Base-by-base conservation (phyloP, 1,140 invertebrate species). In the Cardiocondyla obscurior region DNA sequence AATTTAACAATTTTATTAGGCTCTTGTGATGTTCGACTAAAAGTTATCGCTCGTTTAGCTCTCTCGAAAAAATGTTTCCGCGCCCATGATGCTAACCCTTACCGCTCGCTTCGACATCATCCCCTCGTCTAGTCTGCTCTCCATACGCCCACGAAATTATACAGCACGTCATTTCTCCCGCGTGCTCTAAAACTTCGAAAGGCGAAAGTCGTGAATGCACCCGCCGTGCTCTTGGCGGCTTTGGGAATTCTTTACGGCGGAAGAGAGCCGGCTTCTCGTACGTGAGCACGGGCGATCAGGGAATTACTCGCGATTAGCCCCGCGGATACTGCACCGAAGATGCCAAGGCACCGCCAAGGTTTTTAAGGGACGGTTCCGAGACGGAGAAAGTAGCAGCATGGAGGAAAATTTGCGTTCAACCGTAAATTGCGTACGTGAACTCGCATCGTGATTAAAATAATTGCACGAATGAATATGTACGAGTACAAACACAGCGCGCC, bases 121-220 rank as follows among this genome's bases (percentile, higher is more conserved):
- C 55, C 33, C 64, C 30, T 49, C 46, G 65, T 67, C 57, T 64
- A 69, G 89, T 85, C 72, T 88, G 87, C 86, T 86, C 85, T 81
- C 81, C 81, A 88, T 91, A 92, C 91, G 91, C 90, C 91, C 90
- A 91, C 92, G 90, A 92, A 92, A 93, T 93, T 91, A 90, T 87
- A 85, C 85, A 83, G 87, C 87, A 88, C 86, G 83, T 82, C 86
- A 81, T 28, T n/a, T 86, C 65, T 77, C 55, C 8, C 72, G 14
- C 42, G 10, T 46, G 49, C 28, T 53, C 49, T 60, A 62, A 76
- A 82, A 76, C 25, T 65, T 77, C 22, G 82, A 74, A n/a, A 58
- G 46, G 46, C n/a, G 16, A 79, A 55, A 65, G 36, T 44, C 60
- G 39, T 28, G 57, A 46, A 42, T 60, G 30, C 19, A 28, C 30